These are phyloP conservation scores for Valencia hispanica DNA, from an alignment of 2,797 vertebrate species.

Conservation along the genomic window DNA sequence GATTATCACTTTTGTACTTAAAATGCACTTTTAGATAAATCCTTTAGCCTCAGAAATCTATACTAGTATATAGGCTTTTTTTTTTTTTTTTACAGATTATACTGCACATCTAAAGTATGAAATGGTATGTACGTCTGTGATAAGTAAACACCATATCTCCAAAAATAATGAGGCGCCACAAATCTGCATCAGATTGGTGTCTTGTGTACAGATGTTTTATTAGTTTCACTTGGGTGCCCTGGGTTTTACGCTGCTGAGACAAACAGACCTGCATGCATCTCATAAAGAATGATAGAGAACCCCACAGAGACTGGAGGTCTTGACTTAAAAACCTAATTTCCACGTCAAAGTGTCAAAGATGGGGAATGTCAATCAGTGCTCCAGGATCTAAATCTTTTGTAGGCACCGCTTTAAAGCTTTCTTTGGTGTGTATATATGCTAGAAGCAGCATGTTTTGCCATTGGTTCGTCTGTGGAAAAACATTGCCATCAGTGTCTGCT, in stretches of 20 bases:
- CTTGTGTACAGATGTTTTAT: conserved; percentile 54
- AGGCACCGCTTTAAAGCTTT: conserved; percentile 63
- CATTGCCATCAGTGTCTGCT: conserved; percentile 67
- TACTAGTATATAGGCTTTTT: conserved; percentile 6
- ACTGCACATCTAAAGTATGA: conserved; percentile 38
- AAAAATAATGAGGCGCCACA: conserved; percentile 17
- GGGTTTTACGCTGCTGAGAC: conserved; percentile 58
- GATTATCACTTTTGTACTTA: conserved; percentile 51
- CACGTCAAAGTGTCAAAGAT: conserved; percentile 74
- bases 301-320: conserved; percentile 61
- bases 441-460: conserved; percentile 69
- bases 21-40: conserved; percentile 26
- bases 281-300: conserved; percentile 57
- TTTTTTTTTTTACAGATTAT: conserved; percentile 24
- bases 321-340: conserved; percentile 71
- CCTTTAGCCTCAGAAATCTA: conserved; percentile 14
- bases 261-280: conserved; percentile 63
- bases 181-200: conserved; percentile 28
- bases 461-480: conserved; percentile 66
- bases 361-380: conserved; percentile 72
- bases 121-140: conserved; percentile 37
- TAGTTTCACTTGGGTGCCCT: conserved; percentile 40
- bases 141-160: conserved; percentile 14
- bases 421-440: conserved; percentile 62
- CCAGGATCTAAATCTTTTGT: conserved; percentile 59